phyloP scores from a whole-genome alignment of 2,888 invertebrate species.

The Noctua fimbriata region DNA sequence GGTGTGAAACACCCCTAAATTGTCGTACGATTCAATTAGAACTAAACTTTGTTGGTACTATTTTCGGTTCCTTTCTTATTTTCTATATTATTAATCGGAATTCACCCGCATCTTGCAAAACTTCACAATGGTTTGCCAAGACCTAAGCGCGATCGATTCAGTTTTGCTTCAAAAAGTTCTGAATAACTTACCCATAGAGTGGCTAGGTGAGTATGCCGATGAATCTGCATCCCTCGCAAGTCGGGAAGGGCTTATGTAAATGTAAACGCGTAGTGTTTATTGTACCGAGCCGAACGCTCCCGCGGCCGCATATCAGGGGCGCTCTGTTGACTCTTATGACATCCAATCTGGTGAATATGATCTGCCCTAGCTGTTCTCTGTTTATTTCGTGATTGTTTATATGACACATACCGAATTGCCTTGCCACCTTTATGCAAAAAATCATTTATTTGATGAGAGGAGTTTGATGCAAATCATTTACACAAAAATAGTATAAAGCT shows the following conservation, averaged over 20 bases:
- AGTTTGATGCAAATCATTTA: background rate
- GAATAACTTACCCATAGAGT: background rate
- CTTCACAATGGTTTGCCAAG: background rate
- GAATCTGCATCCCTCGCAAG: constrained; percentile 27
- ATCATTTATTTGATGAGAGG: background rate
- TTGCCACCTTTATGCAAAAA: background rate
- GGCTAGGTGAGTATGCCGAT: constrained; percentile 3
- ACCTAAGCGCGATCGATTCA: background rate
- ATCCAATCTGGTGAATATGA: constrained; percentile 34
- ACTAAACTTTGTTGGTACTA: background rate
- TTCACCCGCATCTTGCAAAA: background rate
- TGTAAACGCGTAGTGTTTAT: constrained; percentile 41
- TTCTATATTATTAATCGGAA: background rate
- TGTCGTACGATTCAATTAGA: background rate
- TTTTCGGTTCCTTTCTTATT: no score
- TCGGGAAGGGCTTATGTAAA: constrained; percentile 40
- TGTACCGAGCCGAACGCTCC: constrained; percentile 29
- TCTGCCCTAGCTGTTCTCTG: constrained; percentile 5
- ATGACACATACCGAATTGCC: background rate
- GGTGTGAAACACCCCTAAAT: background rate
- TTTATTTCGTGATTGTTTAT: constrained; percentile 7
- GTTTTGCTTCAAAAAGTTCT: constrained; percentile 12
- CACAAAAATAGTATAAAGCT: background rate
- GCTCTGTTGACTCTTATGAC: constrained; percentile 41
- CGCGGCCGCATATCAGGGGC: constrained; percentile 29